Percentiles rank a stretch among this genome's conserved stretches.
These are phyloP conservation scores for Clusia tigrina DNA, from an alignment of 2,888 invertebrate species.

Conservation along the genomic window DNA sequence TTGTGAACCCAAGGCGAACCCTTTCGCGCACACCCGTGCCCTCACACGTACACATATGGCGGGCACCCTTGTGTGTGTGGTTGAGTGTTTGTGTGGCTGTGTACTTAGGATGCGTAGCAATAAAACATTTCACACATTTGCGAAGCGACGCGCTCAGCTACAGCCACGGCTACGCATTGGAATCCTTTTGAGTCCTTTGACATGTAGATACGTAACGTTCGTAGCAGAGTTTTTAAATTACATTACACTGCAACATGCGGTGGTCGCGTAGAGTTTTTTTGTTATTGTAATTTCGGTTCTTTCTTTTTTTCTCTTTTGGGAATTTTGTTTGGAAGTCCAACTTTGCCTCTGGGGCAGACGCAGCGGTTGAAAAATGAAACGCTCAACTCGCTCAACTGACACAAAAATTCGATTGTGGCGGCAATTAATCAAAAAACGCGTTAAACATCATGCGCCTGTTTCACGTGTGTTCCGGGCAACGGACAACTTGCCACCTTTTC, in stretches of 20 bases:
- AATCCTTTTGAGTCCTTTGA: constrained; percentile 5
- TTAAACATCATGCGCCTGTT: constrained; percentile 12
- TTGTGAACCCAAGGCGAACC: constrained; percentile 16
- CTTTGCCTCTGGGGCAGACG: no score
- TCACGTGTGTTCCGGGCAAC: not conserved
- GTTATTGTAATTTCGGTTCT: no score
- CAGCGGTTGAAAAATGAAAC: constrained; percentile 24
- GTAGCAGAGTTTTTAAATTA: constrained; percentile 16
- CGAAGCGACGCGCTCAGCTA: not conserved
- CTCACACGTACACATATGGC: not conserved
- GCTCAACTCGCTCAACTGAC: no score
- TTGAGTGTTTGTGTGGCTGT: not conserved
- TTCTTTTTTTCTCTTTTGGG: no score
- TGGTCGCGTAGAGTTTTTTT: no score
- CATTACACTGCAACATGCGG: constrained; percentile 27
- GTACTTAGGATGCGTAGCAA: not conserved
- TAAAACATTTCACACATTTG: not conserved
- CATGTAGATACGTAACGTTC: constrained; percentile 17
- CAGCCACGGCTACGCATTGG: not conserved
- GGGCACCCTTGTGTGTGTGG: not conserved
- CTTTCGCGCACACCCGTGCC: not conserved
- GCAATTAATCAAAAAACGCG: constrained; percentile 21
- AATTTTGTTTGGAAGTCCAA: no score
- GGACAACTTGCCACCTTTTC: not conserved
- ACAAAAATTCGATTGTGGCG: constrained; percentile 17